Evolutionary conservation across 2,888 invertebrate species (phyloP).

Genomic region (Leptinotarsa tumamoca): DNA sequence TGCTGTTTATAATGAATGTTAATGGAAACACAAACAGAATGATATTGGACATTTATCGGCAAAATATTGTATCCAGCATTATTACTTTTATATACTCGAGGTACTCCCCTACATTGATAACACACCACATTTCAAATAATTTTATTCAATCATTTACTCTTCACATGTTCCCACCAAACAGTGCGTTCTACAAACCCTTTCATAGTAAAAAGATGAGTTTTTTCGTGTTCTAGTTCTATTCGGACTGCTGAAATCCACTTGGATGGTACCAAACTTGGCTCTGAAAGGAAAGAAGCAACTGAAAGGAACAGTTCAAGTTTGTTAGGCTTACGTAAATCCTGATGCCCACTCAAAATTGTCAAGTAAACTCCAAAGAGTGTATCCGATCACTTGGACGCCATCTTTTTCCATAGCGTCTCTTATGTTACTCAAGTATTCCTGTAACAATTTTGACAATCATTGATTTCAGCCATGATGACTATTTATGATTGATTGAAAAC

Average conservation of each 20-base stretch:
- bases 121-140: neutral
- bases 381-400: conserved; percentile 64
- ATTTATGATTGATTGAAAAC: too few relatives aligned
- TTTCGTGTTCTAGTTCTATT: conserved; percentile 74
- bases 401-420: conserved; percentile 56
- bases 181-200: conserved; percentile 67
- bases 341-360: conserved; percentile 67
- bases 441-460: neutral
- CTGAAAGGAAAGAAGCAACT: neutral
- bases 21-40: too few relatives aligned
- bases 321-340: conserved; percentile 62
- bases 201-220: conserved; percentile 72
- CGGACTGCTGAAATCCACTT: conserved; percentile 74
- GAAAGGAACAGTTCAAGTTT: neutral
- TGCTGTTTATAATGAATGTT: too few relatives aligned
- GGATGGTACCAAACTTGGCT: conserved; percentile 75
- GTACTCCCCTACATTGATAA: too few relatives aligned
- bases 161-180: conserved; percentile 54
- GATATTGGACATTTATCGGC: too few relatives aligned
- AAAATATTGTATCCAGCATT: too few relatives aligned
- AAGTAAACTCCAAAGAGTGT: conserved; percentile 57
- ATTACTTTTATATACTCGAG: too few relatives aligned
- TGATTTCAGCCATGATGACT: neutral
- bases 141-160: neutral
- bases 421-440: conserved; percentile 2